These are phyloP conservation scores for Gnatocerus cornutus DNA, from an alignment of 2,888 invertebrate genomes.

Conservation along the genomic window DNA sequence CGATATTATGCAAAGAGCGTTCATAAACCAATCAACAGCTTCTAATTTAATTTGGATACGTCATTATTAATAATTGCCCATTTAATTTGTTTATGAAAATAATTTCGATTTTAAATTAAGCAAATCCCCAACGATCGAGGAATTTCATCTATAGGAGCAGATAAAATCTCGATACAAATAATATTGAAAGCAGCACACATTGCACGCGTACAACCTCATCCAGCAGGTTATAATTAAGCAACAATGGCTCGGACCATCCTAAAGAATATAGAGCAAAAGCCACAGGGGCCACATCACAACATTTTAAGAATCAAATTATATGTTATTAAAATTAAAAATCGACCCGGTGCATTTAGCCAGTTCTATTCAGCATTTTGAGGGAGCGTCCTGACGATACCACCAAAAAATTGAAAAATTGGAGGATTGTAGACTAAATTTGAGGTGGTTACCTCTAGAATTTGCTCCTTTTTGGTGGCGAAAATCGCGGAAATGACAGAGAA, in stretches of 20 bases:
- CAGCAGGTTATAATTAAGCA: constrained; percentile 65
- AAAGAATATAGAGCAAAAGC: constrained; percentile 66
- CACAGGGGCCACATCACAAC: constrained; percentile 65
- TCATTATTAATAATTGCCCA: constrained; percentile 44
- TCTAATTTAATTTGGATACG: constrained; percentile 37
- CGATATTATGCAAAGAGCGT: constrained; percentile 23
- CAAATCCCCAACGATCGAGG: constrained; percentile 50
- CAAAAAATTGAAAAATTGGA: background rate
- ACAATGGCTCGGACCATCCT: constrained; percentile 63
- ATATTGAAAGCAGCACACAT: constrained; percentile 52
- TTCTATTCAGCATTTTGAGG: constrained; percentile 22
- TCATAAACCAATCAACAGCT: constrained; percentile 15
- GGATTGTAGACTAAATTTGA: too few relatives aligned
- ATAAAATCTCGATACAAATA: constrained; percentile 54
- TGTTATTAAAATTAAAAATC: constrained; percentile 66
- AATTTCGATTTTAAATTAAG: constrained; percentile 48
- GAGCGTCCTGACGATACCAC: constrained; percentile 9
- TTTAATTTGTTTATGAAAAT: constrained; percentile 46
- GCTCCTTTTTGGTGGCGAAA: too few relatives aligned
- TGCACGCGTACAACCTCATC: constrained; percentile 52
- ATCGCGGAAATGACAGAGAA: too few relatives aligned
- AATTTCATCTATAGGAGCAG: constrained; percentile 42
- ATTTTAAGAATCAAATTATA: constrained; percentile 67
- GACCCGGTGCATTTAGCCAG: constrained; percentile 50
- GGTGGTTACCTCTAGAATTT: too few relatives aligned